Evolutionary conservation across 2,113 vertebrate genomes (phyloP), one percentile per base, ranked within the genome.

Genomic region (Sorex araneus): DNA sequence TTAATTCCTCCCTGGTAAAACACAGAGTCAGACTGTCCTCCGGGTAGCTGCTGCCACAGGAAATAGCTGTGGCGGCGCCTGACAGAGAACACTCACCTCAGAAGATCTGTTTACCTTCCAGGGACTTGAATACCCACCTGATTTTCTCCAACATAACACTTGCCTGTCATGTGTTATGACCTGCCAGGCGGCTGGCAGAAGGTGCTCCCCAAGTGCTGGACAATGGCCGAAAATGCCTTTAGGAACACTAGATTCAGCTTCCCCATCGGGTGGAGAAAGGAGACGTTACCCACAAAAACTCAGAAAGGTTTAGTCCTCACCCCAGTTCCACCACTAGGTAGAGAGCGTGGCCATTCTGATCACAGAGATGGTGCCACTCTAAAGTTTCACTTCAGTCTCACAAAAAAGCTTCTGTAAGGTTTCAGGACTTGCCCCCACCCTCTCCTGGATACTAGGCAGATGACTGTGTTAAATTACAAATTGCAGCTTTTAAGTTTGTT

Each of bases 91-190:
- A 79, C n/a, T 40, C 30, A 63, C n/a, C 40, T 64, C 8, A 47
- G 30, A 70, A 79, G 60, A 79, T 79, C 66, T 54, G 60, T 83
- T 87, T 73, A 54, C 23, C 79, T 66, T 50, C 67, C 73, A 40
- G 21, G 27, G 19, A 28, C n/a, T 74, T 80, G 11, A 50, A 19
- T 25, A 45, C 11, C 30, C 21, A 18, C 3, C 28, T 92, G 0
- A 36, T 27, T 64, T 92, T 79, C 25, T 63, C 7, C 40, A 40
- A 54, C 28, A 23, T 57, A 28, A 66, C 30, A n/a, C n/a, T n/a
- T n/a, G n/a, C n/a, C n/a, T n/a, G n/a, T n/a, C n/a, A 4, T 74
- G 18, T 43, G 19, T 18, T 16, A 77, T 34, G 13, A 4, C 16
- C 32, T 82, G 45, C 54, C 18, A 54, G 54, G 54, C 54, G 54